phyloP scores from a whole-genome alignment of 2,113 vertebrate species.

The Ptychochromis oligacanthus region DNA sequence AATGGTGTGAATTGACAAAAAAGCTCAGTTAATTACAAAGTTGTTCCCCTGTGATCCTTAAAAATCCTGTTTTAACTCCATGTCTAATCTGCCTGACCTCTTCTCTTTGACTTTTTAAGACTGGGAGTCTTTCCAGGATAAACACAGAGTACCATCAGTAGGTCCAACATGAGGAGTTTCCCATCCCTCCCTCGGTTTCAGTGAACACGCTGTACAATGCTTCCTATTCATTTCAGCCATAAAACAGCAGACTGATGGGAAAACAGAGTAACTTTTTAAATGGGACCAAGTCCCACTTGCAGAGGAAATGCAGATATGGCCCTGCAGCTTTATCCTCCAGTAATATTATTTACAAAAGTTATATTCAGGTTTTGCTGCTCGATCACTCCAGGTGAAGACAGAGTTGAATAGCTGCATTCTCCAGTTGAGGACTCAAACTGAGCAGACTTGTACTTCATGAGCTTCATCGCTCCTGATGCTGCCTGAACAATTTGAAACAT shows the following conservation, averaged over 20 bases:
- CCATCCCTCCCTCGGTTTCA: background rate
- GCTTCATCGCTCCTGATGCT: background rate
- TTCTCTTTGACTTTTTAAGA: background rate
- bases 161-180: background rate
- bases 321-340: background rate
- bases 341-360: background rate
- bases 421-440: background rate
- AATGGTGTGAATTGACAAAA: background rate
- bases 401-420: background rate
- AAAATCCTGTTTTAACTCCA: background rate
- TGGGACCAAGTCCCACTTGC: background rate
- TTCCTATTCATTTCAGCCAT: background rate
- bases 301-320: background rate
- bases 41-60: background rate
- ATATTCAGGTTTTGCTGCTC: background rate
- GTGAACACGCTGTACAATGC: background rate
- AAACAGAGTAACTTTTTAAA: background rate
- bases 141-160: background rate
- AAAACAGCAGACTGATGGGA: background rate
- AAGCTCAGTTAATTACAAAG: background rate
- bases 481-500: background rate
- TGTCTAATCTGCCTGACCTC: background rate
- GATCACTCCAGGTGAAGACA: background rate
- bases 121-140: background rate
- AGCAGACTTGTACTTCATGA: background rate